Evolutionary conservation across 2,888 invertebrate species (phyloP), one percentile per base, ranked within the genome.

Genomic region (Carpatolechia fugitivella): DNA sequence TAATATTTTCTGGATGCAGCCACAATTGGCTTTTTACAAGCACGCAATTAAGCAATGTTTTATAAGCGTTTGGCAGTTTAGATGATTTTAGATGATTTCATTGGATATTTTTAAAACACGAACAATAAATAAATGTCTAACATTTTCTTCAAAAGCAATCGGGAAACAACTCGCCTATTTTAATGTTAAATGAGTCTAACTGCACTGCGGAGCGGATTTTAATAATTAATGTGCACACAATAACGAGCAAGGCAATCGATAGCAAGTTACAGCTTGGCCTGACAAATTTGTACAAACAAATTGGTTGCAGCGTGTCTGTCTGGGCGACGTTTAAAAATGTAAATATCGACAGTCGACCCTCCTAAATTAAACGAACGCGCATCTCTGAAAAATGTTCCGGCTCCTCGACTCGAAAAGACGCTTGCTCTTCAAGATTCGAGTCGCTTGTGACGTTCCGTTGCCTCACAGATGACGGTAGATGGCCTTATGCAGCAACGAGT

Each of bases 271-370:
- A 72, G 63, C 75, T 68, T 69, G 65, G 69, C 66, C 67, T 76
- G 77, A 79, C 79, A 74, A 84, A 80, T 83, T 84, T 78, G 76
- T 78, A 66, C 76, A 76, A 80, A 82, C 82, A 83, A 85, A 83
- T 85, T 84, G 77, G 70, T 78, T 70, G 69, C 70, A 71, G 63
- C 64, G 63, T 64, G 65, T 69, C 72, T 74, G 78, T 78, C 80
- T 80, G 76, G 74, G 76, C 74, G 76, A 78, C 78, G 79, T 75
- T 88, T 82, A 82, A 85, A 87, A 86, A 85, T 85, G 86, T 85
- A 84, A 87, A 87, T 86, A 86, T 85, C 80, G 84, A 79, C 84
- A 84, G 70, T 68, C 72, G 72, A 74, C 82, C 85, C 79, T 80
- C 76, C 74, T 72, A 82, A 83, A 85, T 86, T 78, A 85, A 87